Evolutionary conservation across 2,888 invertebrate genomes (phyloP), one percentile per base, ranked within the genome.

Genomic region (Drosophila yooni): DNA sequence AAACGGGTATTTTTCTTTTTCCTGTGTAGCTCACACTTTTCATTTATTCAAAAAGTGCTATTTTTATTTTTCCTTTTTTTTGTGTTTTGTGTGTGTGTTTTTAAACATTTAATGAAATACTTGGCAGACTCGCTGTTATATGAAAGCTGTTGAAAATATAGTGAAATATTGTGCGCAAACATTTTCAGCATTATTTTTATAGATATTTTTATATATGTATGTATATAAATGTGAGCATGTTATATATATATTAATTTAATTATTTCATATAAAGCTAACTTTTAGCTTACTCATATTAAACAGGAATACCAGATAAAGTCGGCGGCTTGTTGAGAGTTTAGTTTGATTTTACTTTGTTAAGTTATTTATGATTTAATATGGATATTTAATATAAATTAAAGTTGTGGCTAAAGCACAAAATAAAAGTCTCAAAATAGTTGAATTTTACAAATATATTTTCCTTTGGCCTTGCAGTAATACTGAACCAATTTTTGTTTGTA

Each of bases 91-190:
- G 25, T 52, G 13, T 58, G 15, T 25, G 15, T 46, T 46, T 65
- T 50, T 62, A 36, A 57, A 72, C 74, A 74, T 81, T 81, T 64
- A 78, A 78, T 78, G 70, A 74, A 77, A 77, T 66, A 56, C 53
- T 74, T 51, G 53, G 21, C 25, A 36, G 61, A 38, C 43, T n/a
- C 13, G 43, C 7, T 13, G 15, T 53, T 51, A 27, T 18, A 48
- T n/a, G 11, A 60, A 70, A 34, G 11, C 31, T 3, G 43, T 40
- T 57, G 31, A 29, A 43, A 43, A 40, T 31, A 43, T 15, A 31
- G n/a, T 31, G 15, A 40, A 57, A 40, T 57, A 31, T 40, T 40
- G 40, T 11, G 43, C 11, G 5, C 43, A 43, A 11, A 43, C 43
- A 43, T 15, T 15, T 36, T 36, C 15, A 36, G 15, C 11, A 11